Base-by-base conservation (phyloP, 2,888 invertebrate genomes). In the Volucella bombylans region DNA sequence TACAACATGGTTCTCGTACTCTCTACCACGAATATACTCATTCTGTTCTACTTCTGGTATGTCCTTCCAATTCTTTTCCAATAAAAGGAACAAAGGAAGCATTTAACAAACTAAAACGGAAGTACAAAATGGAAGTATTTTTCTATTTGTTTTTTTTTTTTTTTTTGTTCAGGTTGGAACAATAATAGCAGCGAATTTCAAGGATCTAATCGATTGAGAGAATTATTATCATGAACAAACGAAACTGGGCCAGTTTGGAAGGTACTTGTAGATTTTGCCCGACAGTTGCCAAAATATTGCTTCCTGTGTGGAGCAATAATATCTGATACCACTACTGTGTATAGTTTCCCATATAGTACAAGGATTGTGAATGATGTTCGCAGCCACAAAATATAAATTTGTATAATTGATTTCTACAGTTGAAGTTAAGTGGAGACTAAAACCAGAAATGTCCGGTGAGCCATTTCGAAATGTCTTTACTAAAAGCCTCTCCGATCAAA, bases 1-100 rank as follows among this genome's bases (percentile, higher is more conserved):
- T 73, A 68, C 78, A 82, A 78, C 67, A 64, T 65, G 72, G 77
- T 77, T 78, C 31, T 50, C 14, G 9, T 10, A 43, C 8, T 54
- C 14, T 23, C 65, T 59, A 64, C 41, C 50, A 59, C 65, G 43
- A 52, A 72, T 55, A 57, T 50, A 15, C n/a, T 41, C 52, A 65
- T 55, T 67, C 59, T 31, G 15, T 15, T 62, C 52, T 54, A 8
- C 39, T 43, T 12, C 23, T 23, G 10, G 23, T 23, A n/a, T 54
- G 10, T 18, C 43, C 11, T 31, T n/a, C 10, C 47, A 8, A 9
- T 49, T 59, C 47, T 47, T 38, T n/a, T 41, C 57, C 65, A 9
- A 57, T 59, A 14, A 59, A 4, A 11, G 23, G 4, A 12, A 11
- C 8, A 11, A 15, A 39, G 49, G n/a, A 52, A 68, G 12, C 45